Percentiles rank a stretch among this genome's conserved stretches.
Conservation (phyloP, 2,888 invertebrate genomes). For the Xylocampa areola region DNA sequence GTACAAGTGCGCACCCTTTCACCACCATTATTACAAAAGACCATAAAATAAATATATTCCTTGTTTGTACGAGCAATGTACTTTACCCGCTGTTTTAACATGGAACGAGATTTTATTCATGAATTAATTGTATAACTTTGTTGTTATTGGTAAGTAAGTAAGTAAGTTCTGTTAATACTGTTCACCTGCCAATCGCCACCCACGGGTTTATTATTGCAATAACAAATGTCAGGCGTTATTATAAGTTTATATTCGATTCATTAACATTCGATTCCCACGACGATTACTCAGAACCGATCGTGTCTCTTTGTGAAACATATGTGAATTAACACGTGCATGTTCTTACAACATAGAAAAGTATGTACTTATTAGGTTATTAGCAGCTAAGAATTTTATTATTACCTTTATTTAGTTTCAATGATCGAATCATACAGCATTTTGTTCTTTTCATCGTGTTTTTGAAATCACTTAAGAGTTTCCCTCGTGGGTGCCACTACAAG, state of each 20-base stretch:
- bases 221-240: slow-evolving; percentile 31
- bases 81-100: slow-evolving; percentile 9
- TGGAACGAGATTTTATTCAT: slow-evolving; percentile 3
- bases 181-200: slow-evolving; percentile 17
- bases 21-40: slow-evolving; percentile 45
- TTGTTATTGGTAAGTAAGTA: background rate
- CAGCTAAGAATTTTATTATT: background rate
- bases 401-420: background rate
- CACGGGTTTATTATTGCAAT: slow-evolving; percentile 19
- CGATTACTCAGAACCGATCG: slow-evolving; percentile 18
- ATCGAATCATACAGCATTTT: background rate
- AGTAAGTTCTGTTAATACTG: slow-evolving; percentile 5
- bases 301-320: slow-evolving; percentile 12
- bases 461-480: no score
- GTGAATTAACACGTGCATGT: slow-evolving; percentile 4
- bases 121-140: slow-evolving; percentile 2
- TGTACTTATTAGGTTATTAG: no score
- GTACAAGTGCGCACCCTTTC: slow-evolving; percentile 41
- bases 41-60: slow-evolving; percentile 44
- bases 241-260: slow-evolving; percentile 39
- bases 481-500: slow-evolving; percentile 15
- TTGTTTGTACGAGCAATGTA: slow-evolving; percentile 20
- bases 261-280: slow-evolving; percentile 39
- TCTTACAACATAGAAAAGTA: background rate
- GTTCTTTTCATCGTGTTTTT: no score